These are phyloP conservation scores for Lordiphosa andalusiaca DNA, from an alignment of 2,888 invertebrate genomes.

Conservation along the genomic window DNA sequence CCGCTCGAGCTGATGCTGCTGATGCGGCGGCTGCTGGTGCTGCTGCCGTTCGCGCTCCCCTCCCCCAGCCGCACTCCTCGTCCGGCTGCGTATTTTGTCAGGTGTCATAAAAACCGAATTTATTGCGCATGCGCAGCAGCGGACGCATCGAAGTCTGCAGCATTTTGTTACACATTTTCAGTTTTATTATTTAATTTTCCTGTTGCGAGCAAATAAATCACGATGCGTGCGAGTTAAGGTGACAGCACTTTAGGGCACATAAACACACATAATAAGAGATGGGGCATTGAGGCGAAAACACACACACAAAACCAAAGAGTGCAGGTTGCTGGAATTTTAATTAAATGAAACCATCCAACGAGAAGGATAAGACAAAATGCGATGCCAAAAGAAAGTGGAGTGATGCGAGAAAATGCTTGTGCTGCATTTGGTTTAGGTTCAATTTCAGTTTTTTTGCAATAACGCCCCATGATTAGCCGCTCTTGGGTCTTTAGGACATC, in stretches of 20 bases:
- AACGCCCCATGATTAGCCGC: no score
- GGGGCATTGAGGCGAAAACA: no score
- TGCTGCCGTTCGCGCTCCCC: conserved; percentile 3
- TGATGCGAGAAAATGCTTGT: not conserved
- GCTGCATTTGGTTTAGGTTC: no score
- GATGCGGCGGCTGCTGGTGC: conserved; percentile 21
- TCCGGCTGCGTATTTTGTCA: conserved; percentile 76
- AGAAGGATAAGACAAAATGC: not conserved
- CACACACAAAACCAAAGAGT: conserved; percentile 9
- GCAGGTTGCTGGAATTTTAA: conserved; percentile 69
- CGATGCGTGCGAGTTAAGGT: conserved; percentile 69
- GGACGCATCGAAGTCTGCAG: conserved; percentile 6
- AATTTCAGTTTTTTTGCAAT: no score
- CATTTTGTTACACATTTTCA: conserved; percentile 42
- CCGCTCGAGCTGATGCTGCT: conserved; percentile 40
- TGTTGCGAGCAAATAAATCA: conserved; percentile 65
- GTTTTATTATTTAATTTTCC: conserved; percentile 67
- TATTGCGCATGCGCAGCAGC: conserved; percentile 77
- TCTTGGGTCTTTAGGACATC: no score
- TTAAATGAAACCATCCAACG: conserved; percentile 51
- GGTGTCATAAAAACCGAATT: conserved; percentile 79
- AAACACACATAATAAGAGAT: conserved; percentile 43
- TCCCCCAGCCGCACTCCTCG: conserved; percentile 5
- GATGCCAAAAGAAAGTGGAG: not conserved
- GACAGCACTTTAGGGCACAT: conserved; percentile 74